Evolutionary conservation across 1,140 invertebrate species (phyloP), one percentile per base, ranked within the genome.

Genomic region (Holcopasites calliopsidis): DNA sequence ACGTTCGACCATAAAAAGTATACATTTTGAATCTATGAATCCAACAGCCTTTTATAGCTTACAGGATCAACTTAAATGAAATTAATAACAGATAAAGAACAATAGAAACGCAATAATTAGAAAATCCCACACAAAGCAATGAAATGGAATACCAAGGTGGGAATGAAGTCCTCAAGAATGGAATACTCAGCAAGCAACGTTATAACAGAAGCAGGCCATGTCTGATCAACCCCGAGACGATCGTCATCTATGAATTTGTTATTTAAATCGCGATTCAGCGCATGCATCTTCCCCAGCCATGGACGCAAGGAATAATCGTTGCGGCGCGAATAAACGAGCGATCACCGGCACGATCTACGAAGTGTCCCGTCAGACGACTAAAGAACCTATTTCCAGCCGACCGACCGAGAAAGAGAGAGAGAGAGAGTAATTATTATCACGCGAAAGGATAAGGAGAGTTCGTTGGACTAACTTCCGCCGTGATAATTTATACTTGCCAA

Each of bases 401-500:
- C 65, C 61, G 61, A 55, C 65, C 71, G 71, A 66, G 76, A 81
- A 82, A 85, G 78, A 84, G 71, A 66, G 76, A 81, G 79, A 85
- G 78, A 84, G 71, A 84, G 83, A 81, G 69, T 82, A 80, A 85
- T 84, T 85, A 82, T 85, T 82, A 85, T 85, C 83, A 78, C 79
- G 79, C 79, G 65, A 85, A 77, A 71, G 82, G 83, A 82, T 82
- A 84, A 84, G 75, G 77, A 52, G 70, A 74, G 79, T 68, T 77
- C 72, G 64, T 78, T 79, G 82, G 81, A 83, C 74, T 83, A 77
- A 80, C 81, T 83, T 83, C 81, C 81, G 82, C 81, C 70, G 77
- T 72, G 82, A 84, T 83, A 84, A 84, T 84, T 84, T 83, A 78
- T 84, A 84, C 74, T 77, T 77, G 82, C 70, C 81, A 77, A 23